Evolutionary conservation across 2,888 invertebrate genomes (phyloP), one percentile per base, ranked within the genome.

Genomic region (Tortricodes alternella): DNA sequence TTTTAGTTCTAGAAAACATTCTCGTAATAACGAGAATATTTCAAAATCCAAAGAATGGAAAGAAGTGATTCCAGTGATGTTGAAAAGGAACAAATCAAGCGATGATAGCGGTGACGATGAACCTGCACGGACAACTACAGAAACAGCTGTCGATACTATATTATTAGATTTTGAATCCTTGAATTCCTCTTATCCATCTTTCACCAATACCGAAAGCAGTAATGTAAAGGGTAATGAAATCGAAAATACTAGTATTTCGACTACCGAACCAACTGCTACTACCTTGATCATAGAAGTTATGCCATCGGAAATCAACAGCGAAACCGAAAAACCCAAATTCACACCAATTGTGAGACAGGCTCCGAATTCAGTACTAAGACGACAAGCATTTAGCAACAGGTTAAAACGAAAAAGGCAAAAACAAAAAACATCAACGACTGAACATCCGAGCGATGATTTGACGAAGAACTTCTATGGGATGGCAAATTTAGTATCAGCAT

Each of bases 401-500:
- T 64, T 84, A 21, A 86, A 83, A 70, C 83, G 78, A 61, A 89
- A 86, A 68, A 78, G 85, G 24, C 62, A 83, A 21, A 84, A 80
- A 65, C 80, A 81, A 52, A 90, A 83, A 65, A 73, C 68, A 63
- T 67, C 76, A 46, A 76, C 82, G 13, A 78, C 85, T 67, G 80
- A 91, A 83, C 35, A 87, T 63, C 74, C 89, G 67, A 67, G 74
- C 61, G 81, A 84, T 38, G 74, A 81, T 58, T 59, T 74, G 41
- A 68, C 82, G 51, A 81, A 80, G 66, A 81, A 85, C 64, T 66
- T 84, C 23, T 82, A 80, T 52, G 82, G 79, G 34, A 75, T 81
- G 65, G 78, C 83, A 9, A 80, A 82, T 67, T 75, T 85, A 63
- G 81, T 87, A 24, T 83, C 88, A 21, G 85, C 89, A 34, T 84